Evolutionary conservation across 2,797 vertebrate genomes (phyloP).

Genomic region (Hydrocynus forskahlii): DNA sequence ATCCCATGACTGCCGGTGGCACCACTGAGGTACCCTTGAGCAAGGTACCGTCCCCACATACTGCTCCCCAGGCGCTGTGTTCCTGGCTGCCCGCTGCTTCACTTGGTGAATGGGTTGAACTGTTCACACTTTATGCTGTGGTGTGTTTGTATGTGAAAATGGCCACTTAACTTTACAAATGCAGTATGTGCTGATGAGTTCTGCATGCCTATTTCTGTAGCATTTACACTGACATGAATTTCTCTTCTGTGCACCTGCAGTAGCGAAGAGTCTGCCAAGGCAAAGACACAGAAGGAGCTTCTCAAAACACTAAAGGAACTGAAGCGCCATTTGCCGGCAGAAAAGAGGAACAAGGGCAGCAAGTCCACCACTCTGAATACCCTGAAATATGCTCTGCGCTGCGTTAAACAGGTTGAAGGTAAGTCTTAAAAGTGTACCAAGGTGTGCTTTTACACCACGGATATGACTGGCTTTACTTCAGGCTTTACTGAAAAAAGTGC

Average conservation of each 20-base stretch:
- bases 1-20: too few species aligned
- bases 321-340: slow-evolving; percentile 86
- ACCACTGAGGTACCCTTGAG: too few species aligned
- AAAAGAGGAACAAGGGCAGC: slow-evolving; percentile 87
- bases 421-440: slow-evolving; percentile 38
- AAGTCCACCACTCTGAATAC: slow-evolving; percentile 87
- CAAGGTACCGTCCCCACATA: too few species aligned
- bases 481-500: neutral
- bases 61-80: too few species aligned
- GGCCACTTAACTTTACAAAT: too few species aligned
- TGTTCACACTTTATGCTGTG: too few species aligned
- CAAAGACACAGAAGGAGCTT: slow-evolving; percentile 91
- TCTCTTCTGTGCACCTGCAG: slow-evolving; percentile 72
- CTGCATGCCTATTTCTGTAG: too few species aligned
- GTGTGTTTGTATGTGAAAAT: too few species aligned
- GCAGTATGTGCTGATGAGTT: too few species aligned
- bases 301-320: slow-evolving; percentile 89
- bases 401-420: slow-evolving; percentile 97
- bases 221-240: neutral
- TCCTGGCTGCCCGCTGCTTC: too few species aligned
- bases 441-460: neutral
- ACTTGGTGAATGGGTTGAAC: too few species aligned
- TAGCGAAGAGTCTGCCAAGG: slow-evolving; percentile 90
- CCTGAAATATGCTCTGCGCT: slow-evolving; percentile 90
- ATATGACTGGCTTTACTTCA: neutral